Evolutionary conservation across 2,888 invertebrate genomes (phyloP), one percentile per base, ranked within the genome.

Genomic region (Agrilus cyanescens): DNA sequence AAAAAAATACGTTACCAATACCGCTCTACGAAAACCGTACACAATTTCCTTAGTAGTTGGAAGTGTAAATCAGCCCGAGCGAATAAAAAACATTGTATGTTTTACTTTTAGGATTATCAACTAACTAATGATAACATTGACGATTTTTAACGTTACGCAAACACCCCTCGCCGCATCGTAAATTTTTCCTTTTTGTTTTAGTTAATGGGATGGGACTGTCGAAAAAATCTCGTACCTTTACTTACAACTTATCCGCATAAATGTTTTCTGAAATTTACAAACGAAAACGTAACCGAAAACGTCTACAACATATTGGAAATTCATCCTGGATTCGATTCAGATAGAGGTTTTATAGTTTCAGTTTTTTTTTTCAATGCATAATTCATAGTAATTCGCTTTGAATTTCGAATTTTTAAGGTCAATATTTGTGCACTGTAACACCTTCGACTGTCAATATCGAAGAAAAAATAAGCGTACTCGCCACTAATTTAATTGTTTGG

Each of bases 211-310:
- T 61, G 60, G 59, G 51, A 57, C 35, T 64, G 61, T 43, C 47
- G 55, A 48, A 46, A 53, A n/a, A 51, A 57, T 43, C 51, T 57
- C 41, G 45, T 55, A 44, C 54, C 53, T 42, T 50, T 51, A 32
- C 51, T 53, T 7, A 51, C 53, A 45, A 55, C 55, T 8, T 53
- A 54, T 40, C 67, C 66, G 10, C 68, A 66, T 51, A 51, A 54
- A 15, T 70, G 70, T 50, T 55, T 57, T 16, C 51, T 66, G 10
- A 50, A 52, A 32, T 69, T 67, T 49, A 58, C 59, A 2, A 60
- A 61, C 45, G 45, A 49, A 14, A 53, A 57, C 14, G 42, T 56
- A 14, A 44, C 49, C 8, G 45, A 62, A 4, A 52, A 56, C 13
- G 52, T 59, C 12, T 40, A 53, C 2, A 52, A 58, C n/a, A 43